Evolutionary conservation across 1,140 invertebrate species (phyloP).

Genomic region (Choristoneura fumiferana): DNA sequence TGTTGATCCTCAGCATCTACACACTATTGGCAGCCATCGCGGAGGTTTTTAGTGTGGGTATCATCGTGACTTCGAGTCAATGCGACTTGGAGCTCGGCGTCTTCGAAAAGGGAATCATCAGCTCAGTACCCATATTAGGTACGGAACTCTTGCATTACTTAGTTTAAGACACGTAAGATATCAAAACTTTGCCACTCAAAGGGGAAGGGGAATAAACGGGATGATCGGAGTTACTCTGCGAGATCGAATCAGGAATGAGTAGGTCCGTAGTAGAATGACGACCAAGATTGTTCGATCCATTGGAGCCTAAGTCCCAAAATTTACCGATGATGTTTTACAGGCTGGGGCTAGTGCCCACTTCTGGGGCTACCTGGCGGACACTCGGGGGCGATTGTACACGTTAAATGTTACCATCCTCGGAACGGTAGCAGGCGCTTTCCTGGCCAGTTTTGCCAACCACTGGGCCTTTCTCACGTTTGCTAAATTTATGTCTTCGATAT

Average conservation of each 20-base stretch:
- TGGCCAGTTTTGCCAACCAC: slow-evolving; percentile 15
- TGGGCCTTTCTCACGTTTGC: neutral
- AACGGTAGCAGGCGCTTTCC: neutral
- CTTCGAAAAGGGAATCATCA: slow-evolving; percentile 2
- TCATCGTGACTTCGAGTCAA: neutral
- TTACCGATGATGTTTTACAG: neutral
- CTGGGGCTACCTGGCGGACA: slow-evolving; percentile 16
- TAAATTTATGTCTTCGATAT: slow-evolving; percentile 11
- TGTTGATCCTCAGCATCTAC: slow-evolving; percentile 1
- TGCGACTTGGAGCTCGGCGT: slow-evolving; percentile 5
- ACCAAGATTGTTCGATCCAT: no score
- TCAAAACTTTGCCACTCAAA: no score
- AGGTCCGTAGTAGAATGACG: no score
- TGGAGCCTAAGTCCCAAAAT: no score
- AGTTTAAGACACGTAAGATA: neutral
- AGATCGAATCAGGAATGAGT: no score
- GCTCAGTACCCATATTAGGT: slow-evolving; percentile 9
- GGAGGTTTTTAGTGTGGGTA: slow-evolving; percentile 1
- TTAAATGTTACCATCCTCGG: neutral
- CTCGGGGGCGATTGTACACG: slow-evolving; percentile 5
- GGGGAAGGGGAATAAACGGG: no score
- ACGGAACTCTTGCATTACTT: neutral
- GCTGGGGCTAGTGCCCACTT: neutral
- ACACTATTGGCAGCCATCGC: neutral
- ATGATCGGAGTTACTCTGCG: no score